Evolutionary conservation across 1,140 invertebrate genomes (phyloP).

Genomic region (Drosophila mojavensis): DNA sequence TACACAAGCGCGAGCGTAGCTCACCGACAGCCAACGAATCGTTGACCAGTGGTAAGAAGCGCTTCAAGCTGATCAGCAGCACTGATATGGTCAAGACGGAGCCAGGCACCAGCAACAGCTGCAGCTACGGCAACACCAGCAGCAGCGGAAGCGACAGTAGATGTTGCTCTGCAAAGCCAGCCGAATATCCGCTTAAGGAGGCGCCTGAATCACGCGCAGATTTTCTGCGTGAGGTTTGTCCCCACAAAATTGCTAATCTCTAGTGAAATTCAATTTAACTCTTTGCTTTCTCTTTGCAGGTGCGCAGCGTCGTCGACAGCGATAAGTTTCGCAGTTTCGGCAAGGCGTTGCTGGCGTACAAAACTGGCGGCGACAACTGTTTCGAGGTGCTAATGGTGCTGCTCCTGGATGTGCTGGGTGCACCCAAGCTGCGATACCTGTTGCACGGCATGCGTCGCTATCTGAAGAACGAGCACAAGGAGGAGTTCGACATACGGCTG

Average conservation of each 20-base stretch:
- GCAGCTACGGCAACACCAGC: not conserved
- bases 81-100: slow-evolving; percentile 40
- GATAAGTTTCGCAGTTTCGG: slow-evolving; percentile 86
- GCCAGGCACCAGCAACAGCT: slow-evolving; percentile 11
- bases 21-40: slow-evolving; percentile 46
- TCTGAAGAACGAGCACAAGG: slow-evolving; percentile 86
- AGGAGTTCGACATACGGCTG: slow-evolving; percentile 82
- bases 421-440: slow-evolving; percentile 86
- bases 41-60: slow-evolving; percentile 49
- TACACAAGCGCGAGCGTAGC: slow-evolving; percentile 73
- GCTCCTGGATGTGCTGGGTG: slow-evolving; percentile 85
- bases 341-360: slow-evolving; percentile 86
- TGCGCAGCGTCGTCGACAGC: slow-evolving; percentile 80
- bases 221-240: slow-evolving; percentile 66
- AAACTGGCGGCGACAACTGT: slow-evolving; percentile 84
- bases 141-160: not conserved
- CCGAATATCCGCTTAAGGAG: slow-evolving; percentile 28
- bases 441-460: slow-evolving; percentile 87
- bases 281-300: slow-evolving; percentile 20
- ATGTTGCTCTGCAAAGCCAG: not conserved
- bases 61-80: slow-evolving; percentile 64
- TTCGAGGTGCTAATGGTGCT: slow-evolving; percentile 85
- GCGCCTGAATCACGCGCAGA: slow-evolving; percentile 74
- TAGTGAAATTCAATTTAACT: not conserved
- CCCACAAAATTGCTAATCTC: not conserved